Evolutionary conservation across 2,797 vertebrate genomes (phyloP).

Genomic region (Mormyrops boulengeri): DNA sequence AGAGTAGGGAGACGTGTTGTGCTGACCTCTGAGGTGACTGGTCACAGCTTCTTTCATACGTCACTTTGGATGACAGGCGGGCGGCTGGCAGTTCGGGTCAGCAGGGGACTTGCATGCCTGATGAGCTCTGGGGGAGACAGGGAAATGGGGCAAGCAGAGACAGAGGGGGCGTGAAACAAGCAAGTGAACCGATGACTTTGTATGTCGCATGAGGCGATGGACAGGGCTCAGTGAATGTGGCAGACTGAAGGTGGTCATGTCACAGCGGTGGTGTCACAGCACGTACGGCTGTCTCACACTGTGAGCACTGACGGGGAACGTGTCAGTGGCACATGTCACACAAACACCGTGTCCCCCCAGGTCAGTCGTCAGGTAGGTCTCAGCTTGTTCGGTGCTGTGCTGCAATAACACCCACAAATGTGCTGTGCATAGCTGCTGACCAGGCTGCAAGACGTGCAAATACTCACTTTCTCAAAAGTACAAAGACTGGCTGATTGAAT

Average conservation of each 20-base stretch:
- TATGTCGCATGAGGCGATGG: not conserved
- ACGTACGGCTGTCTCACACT: not conserved
- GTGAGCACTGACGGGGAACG: not conserved
- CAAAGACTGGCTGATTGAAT: not conserved
- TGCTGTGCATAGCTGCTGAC: not conserved
- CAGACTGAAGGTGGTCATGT: not conserved
- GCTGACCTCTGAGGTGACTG: not conserved
- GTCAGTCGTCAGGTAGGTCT: not conserved
- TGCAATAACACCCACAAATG: not conserved
- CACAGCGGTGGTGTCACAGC: not conserved
- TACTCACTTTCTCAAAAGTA: not conserved
- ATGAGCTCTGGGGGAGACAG: not conserved
- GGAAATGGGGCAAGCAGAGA: not conserved
- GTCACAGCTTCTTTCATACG: not conserved
- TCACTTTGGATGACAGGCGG: constrained; percentile 8
- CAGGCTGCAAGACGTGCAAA: not conserved
- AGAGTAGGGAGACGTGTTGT: not conserved
- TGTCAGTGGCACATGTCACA: not conserved
- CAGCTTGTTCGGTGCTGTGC: not conserved
- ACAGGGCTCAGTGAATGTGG: not conserved
- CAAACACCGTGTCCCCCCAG: not conserved
- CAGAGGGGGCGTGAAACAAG: not conserved
- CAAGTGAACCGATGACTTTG: not conserved
- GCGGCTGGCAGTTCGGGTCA: not conserved
- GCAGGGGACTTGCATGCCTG: not conserved